Percentiles rank a stretch among this genome's conserved stretches.
These are phyloP conservation scores for Nanorana parkeri DNA, from an alignment of 2,113 vertebrate genomes.

Conservation along the genomic window DNA sequence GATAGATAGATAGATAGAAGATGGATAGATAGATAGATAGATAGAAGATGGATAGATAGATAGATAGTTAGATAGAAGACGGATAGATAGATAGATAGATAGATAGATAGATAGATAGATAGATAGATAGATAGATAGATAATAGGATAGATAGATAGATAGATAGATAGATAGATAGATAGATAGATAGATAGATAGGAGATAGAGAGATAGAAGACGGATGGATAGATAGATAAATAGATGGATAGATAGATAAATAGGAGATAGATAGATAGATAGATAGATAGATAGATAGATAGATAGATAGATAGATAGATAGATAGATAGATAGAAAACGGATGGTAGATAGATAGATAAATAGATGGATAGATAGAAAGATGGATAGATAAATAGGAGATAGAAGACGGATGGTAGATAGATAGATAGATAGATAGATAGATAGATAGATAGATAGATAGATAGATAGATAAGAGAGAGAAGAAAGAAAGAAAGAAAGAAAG, in stretches of 20 bases:
- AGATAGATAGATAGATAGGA: slow-evolving; percentile 10
- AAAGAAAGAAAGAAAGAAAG: slow-evolving; percentile 10
- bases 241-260: neutral
- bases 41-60: no score
- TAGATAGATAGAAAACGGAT: neutral
- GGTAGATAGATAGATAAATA: no score
- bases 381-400: slow-evolving; percentile 10
- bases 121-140: no score
- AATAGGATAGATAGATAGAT: slow-evolving; percentile 17
- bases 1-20: no score
- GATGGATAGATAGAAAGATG: neutral
- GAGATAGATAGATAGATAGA: neutral
- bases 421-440: neutral
- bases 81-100: no score
- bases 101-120: no score
- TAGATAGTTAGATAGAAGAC: no score
- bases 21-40: no score
- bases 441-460: neutral
- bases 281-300: slow-evolving; percentile 1
- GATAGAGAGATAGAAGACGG: neutral
- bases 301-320: slow-evolving; percentile 8
- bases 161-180: slow-evolving; percentile 7
- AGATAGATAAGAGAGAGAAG: no score
- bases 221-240: neutral
- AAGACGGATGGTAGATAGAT: slow-evolving; percentile 20